Evolutionary conservation across 1,140 invertebrate species (phyloP), one percentile per base, ranked within the genome.

Genomic region (Drosophila lini): DNA sequence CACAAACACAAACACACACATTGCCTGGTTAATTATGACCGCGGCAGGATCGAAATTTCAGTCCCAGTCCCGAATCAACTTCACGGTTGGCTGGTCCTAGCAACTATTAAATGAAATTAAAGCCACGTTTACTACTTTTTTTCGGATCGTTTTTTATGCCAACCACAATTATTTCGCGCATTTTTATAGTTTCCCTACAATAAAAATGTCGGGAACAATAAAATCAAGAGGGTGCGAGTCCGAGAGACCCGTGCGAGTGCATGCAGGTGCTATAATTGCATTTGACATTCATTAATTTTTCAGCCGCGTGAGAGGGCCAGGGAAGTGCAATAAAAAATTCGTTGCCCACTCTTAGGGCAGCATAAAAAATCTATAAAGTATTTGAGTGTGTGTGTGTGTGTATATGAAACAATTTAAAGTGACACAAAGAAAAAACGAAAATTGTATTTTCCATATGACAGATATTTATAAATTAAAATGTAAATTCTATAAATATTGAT

Each of bases 241-340:
- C 50, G 36, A 22, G 58, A 52, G 53, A 55, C 32, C 22, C 38
- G 55, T 60, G 53, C 38, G 62, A 47, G 58, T 58, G 69, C 82
- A 88, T 83, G 82, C 82, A 86, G 83, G 80, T 86, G 82, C 63
- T 76, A 77, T 88, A 88, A 86, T 88, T 88, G 76, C 83, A 85
- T 79, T 85, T 88, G 79, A 78, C 69, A 81, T 81, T 78, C 83
- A 85, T 88, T 88, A 85, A 85, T 88, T 71, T 85, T 86, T 68
- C 34, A 62, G 44, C 31, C 40, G 56, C 42, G 38, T 25, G 64
- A 31, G 28, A 25, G 28, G 34, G 32, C 19, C 32, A 16, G 50
- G 15, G 7, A 40, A 62, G 36, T 59, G 42, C 41, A 53, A 71
- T 71, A 71, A 80, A 81, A 55, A 86, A 45, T 60, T 42, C 61